These are phyloP conservation scores for Archivesica marissinica DNA, from an alignment of 1,140 invertebrate species.

Conservation along the genomic window DNA sequence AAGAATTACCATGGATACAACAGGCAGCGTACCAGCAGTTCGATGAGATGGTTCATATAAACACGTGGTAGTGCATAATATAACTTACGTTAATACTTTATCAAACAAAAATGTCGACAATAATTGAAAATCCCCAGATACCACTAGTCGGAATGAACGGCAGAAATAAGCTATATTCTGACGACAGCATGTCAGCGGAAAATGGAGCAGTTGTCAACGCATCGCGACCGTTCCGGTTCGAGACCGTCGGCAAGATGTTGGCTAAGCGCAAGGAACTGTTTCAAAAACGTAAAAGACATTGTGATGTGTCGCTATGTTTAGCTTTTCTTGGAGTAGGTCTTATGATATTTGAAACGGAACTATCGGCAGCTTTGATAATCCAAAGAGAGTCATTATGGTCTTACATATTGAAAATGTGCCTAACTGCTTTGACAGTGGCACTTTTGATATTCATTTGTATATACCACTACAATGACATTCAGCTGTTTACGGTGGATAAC, in stretches of 20 bases:
- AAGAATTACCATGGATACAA: background rate
- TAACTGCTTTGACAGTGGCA: conserved; percentile 78
- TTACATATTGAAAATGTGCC: conserved; percentile 75
- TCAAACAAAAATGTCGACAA: conserved; percentile 70
- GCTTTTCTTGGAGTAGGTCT: conserved; percentile 78
- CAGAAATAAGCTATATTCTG: conserved; percentile 67
- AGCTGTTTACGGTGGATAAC: conserved; percentile 81
- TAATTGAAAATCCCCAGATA: conserved; percentile 77
- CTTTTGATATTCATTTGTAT: conserved; percentile 76
- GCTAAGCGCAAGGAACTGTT: conserved; percentile 80
- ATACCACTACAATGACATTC: conserved; percentile 79
- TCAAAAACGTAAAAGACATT: conserved; percentile 69
- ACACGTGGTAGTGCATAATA: background rate
- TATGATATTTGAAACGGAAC: conserved; percentile 81
- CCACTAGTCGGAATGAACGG: conserved; percentile 78
- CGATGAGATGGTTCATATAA: background rate
- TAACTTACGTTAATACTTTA: background rate
- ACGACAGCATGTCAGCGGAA: conserved; percentile 10
- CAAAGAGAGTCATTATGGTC: conserved; percentile 64
- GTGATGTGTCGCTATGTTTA: conserved; percentile 76
- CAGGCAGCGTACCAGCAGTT: background rate
- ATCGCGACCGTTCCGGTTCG: conserved; percentile 63
- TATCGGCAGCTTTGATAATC: conserved; percentile 69
- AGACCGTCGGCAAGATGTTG: conserved; percentile 78
- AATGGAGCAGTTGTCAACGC: conserved; percentile 11